phyloP scores from a whole-genome alignment of 2,113 vertebrate genomes.

The Nestor notabilis region DNA sequence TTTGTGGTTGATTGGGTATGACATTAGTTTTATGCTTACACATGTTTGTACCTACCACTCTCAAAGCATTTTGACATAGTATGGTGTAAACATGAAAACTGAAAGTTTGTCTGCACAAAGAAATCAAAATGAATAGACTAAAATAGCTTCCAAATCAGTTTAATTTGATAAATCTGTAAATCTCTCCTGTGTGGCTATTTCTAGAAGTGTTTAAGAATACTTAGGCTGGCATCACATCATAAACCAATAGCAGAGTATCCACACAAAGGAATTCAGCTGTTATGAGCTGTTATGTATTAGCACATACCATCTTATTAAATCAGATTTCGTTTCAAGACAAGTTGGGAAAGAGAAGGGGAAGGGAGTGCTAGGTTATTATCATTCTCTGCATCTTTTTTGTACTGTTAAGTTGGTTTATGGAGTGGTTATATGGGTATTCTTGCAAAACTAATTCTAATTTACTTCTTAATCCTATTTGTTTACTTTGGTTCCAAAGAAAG shows the following conservation, averaged over 20 bases:
- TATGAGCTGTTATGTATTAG: neutral
- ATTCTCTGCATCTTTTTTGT: neutral
- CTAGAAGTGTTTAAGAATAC: neutral
- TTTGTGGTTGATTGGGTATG: neutral
- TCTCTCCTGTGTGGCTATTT: neutral
- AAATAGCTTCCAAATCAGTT: neutral
- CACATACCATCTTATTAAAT: neutral
- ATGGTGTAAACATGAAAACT: neutral
- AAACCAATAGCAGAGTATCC: neutral
- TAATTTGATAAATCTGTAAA: neutral
- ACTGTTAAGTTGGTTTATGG: neutral
- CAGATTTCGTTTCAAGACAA: neutral
- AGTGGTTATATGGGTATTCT: neutral
- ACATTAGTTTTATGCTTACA: neutral
- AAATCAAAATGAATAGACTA: neutral
- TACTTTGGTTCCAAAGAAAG: neutral
- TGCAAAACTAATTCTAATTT: conserved; percentile 20
- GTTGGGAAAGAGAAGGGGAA: neutral
- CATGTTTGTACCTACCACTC: neutral
- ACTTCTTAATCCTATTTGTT: neutral
- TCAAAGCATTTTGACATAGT: neutral
- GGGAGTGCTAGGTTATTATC: neutral
- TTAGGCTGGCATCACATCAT: neutral
- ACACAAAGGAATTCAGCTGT: neutral
- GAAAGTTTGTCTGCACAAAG: neutral